phyloP scores from a whole-genome alignment of 1,140 invertebrate species.

The Drosophila ironensis region DNA sequence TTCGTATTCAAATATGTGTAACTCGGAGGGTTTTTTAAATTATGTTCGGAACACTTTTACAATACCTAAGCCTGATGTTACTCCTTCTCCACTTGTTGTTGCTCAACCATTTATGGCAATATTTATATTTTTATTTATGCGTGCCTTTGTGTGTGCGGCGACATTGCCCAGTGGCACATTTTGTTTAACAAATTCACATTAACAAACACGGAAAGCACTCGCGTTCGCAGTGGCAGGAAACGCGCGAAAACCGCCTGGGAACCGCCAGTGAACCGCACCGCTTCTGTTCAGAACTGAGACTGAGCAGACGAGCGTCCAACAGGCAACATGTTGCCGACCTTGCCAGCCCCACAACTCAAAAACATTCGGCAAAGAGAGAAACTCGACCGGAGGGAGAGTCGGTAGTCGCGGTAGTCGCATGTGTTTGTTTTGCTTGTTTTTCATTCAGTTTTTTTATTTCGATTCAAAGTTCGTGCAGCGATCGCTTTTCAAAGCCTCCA shows the following conservation, averaged over 20 bases:
- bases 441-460: not conserved
- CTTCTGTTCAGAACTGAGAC: conserved; percentile 73
- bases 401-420: too few species aligned
- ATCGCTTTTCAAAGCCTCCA: not conserved
- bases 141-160: conserved; percentile 9
- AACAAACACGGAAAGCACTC: conserved; percentile 60
- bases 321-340: conserved; percentile 72
- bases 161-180: conserved; percentile 43
- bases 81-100: conserved; percentile 6
- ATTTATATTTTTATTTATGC: conserved; percentile 28
- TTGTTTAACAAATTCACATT: conserved; percentile 50
- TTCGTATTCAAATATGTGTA: too few species aligned
- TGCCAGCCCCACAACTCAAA: conserved; percentile 17
- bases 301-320: conserved; percentile 49
- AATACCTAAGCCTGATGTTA: conserved; percentile 23
- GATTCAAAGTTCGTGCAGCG: not conserved
- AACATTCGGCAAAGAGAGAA: conserved; percentile 3
- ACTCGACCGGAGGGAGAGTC: not conserved
- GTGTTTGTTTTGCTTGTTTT: conserved; percentile 57
- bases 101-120: conserved; percentile 57
- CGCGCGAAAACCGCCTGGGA: conserved; percentile 12
- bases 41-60: not conserved
- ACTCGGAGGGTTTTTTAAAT: not conserved
- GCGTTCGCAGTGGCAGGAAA: conserved; percentile 3
- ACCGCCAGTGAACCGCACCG: conserved; percentile 47